Conservation (phyloP, 64 coral and sea anemone species). For the Montipora efflorescens region DNA sequence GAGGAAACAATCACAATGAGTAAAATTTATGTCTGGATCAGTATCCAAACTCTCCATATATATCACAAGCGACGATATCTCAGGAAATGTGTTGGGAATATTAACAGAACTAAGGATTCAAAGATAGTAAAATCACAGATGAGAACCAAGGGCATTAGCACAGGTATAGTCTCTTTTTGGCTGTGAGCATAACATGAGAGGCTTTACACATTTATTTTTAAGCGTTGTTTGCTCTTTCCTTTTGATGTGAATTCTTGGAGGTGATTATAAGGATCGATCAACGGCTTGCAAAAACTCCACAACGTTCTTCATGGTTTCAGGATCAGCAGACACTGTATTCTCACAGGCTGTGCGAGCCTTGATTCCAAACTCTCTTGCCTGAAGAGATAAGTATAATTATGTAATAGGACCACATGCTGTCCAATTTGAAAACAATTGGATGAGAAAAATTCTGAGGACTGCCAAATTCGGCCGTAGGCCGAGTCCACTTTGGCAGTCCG, state of each 20-base stretch:
- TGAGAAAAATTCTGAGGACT: too few species aligned
- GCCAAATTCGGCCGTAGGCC: too few species aligned
- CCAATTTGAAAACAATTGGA: neutral
- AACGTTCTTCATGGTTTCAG: constrained; percentile 67
- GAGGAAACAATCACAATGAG: too few species aligned
- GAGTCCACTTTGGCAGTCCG: too few species aligned
- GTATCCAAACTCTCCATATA: too few species aligned
- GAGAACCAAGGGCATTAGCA: too few species aligned
- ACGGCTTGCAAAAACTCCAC: constrained; percentile 78
- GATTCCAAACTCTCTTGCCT: constrained; percentile 89
- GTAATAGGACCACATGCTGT: neutral
- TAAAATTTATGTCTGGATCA: too few species aligned
- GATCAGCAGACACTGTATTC: constrained; percentile 86
- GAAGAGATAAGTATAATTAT: neutral
- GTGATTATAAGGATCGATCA: constrained; percentile 52
- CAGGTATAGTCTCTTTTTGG: neutral
- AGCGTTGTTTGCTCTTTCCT: neutral
- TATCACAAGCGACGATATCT: too few species aligned
- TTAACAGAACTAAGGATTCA: too few species aligned
- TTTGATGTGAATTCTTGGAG: neutral
- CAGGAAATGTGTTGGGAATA: too few species aligned
- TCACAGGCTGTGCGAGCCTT: constrained; percentile 90
- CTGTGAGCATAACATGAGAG: neutral
- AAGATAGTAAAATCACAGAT: too few species aligned
- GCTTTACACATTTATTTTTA: neutral